Evolutionary conservation across 2,797 vertebrate species (phyloP).

Genomic region (Botia kubotai): DNA sequence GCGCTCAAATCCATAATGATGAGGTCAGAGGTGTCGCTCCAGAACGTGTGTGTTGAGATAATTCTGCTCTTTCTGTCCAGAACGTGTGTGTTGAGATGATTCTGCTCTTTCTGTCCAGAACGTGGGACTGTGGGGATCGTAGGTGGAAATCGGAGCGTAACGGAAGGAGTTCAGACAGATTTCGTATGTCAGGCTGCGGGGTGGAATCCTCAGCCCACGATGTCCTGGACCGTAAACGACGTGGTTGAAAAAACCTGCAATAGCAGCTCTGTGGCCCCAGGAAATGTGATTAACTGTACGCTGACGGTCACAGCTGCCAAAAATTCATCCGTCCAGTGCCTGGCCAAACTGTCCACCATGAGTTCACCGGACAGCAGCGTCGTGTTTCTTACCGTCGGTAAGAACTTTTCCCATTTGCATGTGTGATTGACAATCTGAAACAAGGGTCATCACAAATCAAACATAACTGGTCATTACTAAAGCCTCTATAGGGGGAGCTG

Average conservation of each 20-base stretch:
- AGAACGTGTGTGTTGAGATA: conserved; percentile 9
- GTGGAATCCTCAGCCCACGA: conserved; percentile 70
- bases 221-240: conserved; percentile 70
- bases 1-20: conserved; percentile 10
- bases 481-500: too few species aligned
- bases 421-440: not conserved
- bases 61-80: conserved; percentile 59
- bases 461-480: not conserved
- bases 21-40: not conserved
- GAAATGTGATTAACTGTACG: conserved; percentile 63
- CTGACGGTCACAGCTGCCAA: conserved; percentile 63
- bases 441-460: not conserved
- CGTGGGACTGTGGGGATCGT: conserved; percentile 68
- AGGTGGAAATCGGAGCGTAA: conserved; percentile 60
- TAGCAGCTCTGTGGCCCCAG: conserved; percentile 58
- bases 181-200: conserved; percentile 66
- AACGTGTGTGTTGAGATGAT: conserved; percentile 45
- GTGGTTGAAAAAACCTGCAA: conserved; percentile 61
- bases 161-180: conserved; percentile 62
- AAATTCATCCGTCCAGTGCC: conserved; percentile 66
- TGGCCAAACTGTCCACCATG: conserved; percentile 59
- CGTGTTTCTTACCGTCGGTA: conserved; percentile 72
- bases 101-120: conserved; percentile 62
- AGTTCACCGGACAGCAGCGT: conserved; percentile 58
- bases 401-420: conserved; percentile 50